Evolutionary conservation across 2,113 vertebrate genomes (phyloP).

Genomic region (Rafetus swinhoei): DNA sequence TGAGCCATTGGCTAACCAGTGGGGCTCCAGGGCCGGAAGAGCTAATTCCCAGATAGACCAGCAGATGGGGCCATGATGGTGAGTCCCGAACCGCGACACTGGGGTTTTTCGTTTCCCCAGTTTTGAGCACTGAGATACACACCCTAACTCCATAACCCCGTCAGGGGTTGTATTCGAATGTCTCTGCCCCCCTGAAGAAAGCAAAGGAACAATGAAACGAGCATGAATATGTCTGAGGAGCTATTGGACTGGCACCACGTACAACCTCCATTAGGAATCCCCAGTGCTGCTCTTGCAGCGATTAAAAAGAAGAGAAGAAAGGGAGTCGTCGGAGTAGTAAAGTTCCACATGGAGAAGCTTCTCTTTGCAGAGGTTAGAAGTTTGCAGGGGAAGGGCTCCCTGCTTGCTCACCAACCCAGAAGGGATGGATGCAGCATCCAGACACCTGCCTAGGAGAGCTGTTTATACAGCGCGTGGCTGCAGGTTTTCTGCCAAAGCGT

Average conservation of each 20-base stretch:
- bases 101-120: neutral
- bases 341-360: neutral
- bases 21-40: too few relatives aligned
- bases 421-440: neutral
- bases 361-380: rapidly evolving
- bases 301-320: neutral
- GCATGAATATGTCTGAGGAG: rapidly evolving
- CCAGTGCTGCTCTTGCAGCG: neutral
- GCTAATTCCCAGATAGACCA: too few relatives aligned
- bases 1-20: too few relatives aligned
- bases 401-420: rapidly evolving
- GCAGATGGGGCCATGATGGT: too few relatives aligned
- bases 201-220: rapidly evolving
- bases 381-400: neutral
- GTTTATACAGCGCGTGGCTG: neutral
- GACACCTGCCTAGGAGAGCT: neutral
- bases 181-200: rapidly evolving
- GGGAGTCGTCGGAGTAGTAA: neutral
- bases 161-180: rapidly evolving
- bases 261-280: rapidly evolving
- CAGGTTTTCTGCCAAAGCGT: neutral
- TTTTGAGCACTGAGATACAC: rapidly evolving
- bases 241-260: rapidly evolving
- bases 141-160: neutral
- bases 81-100: neutral